Base-by-base conservation (phyloP, 2,888 invertebrate genomes). In the Hybos culiciformis region DNA sequence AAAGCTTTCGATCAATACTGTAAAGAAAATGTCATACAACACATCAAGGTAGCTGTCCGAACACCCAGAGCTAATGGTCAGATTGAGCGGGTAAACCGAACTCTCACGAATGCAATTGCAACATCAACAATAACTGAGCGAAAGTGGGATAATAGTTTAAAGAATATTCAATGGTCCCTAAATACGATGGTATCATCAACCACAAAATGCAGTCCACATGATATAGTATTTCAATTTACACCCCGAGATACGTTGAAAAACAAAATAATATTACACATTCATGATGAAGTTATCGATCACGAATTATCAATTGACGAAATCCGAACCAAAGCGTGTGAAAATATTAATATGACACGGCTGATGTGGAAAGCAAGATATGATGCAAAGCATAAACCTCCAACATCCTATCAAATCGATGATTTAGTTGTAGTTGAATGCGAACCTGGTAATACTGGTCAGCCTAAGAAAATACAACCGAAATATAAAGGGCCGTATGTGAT, bases 21-120 rank as follows among this genome's bases (percentile, higher is more conserved):
- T n/a, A n/a, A n/a, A n/a, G n/a, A n/a, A n/a, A n/a, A n/a, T n/a
- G n/a, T n/a, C n/a, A n/a, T n/a, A n/a, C n/a, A n/a, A n/a, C n/a
- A n/a, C n/a, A n/a, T 53, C 2, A 51, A 52, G 45, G 50, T 44
- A 20, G 51, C 48, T 5, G 49, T 54, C 9, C 48, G 50, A 4
- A 53, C 52, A 1, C 55, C 52, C 1, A 38, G 52, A 37, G 46
- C 47, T 2, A 52, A 50, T 26, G 50, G 50, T 1, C 50, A 51
- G 36, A 44, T 47, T 9, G 50, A 52, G 29, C 44, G 48, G 4
- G 44, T 38, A 7, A 50, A 50, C 24, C 43, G 45, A 36, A 41
- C 18, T 0, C 51, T 56, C 6, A 43, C 42, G 3, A 52, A 44
- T 43, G 29, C 57, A 21, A 39, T 53, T 18, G 51, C 53, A 5